Conservation (phyloP, 2,888 invertebrate species). For the Papilio demoleus region DNA sequence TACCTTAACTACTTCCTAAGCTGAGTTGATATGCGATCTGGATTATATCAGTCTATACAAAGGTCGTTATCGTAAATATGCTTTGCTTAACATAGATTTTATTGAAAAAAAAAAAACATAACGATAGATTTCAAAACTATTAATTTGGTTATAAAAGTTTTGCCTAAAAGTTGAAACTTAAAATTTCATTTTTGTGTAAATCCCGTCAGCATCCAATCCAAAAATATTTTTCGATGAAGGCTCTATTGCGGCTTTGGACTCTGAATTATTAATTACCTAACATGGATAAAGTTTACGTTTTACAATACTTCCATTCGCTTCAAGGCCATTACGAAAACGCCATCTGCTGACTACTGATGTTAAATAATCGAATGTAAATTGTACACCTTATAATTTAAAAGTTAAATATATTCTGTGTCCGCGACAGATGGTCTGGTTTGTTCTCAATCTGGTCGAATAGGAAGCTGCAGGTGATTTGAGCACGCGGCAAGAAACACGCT, state of each 20-base stretch:
- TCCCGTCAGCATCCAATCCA: too few relatives aligned
- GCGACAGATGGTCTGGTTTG: constrained; percentile 6
- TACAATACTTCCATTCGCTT: background rate
- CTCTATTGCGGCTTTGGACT: too few relatives aligned
- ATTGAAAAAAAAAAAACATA: background rate
- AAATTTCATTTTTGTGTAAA: too few relatives aligned
- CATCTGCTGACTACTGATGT: constrained; percentile 8
- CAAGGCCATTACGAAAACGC: constrained; percentile 7
- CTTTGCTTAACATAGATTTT: constrained; percentile 1
- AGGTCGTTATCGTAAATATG: constrained; percentile 34
- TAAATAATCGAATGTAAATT: constrained; percentile 15
- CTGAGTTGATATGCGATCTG: constrained; percentile 23
- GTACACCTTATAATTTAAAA: background rate
- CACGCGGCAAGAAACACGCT: constrained; percentile 3
- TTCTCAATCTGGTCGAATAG: constrained; percentile 11
- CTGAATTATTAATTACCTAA: background rate
- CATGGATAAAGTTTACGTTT: background rate
- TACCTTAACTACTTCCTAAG: constrained; percentile 28
- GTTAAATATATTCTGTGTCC: background rate
- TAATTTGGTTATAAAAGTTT: too few relatives aligned
- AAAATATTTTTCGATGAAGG: too few relatives aligned
- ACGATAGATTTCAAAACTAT: too few relatives aligned
- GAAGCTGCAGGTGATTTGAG: constrained; percentile 25
- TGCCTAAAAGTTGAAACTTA: too few relatives aligned
- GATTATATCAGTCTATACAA: constrained; percentile 24